Conservation (phyloP, 2,888 invertebrate species). For the Neoscelio sp. region DNA sequence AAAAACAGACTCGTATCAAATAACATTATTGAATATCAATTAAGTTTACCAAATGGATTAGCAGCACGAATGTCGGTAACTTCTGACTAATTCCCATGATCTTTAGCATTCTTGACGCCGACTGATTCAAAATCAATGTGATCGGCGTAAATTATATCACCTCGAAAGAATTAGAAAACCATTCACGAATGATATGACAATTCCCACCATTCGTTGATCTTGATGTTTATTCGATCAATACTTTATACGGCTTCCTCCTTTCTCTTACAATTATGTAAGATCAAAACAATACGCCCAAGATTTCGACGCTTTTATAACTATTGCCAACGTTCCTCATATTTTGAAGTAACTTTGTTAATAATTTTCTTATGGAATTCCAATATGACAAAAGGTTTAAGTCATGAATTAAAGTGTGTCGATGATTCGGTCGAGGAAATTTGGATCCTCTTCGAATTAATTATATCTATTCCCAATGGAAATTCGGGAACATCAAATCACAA, state of each 20-base stretch:
- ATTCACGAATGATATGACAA: conserved; percentile 77
- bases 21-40: conserved; percentile 21
- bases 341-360: no score
- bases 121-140: conserved; percentile 72
- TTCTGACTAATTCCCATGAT: conserved; percentile 70
- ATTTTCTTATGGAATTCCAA: no score
- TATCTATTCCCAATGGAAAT: no score
- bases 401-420: no score
- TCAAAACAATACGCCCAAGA: conserved; percentile 45
- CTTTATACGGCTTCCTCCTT: conserved; percentile 79
- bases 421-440: no score
- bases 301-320: conserved; percentile 32
- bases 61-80: conserved; percentile 68
- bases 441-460: no score
- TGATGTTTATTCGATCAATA: conserved; percentile 67
- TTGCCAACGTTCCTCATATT: no score
- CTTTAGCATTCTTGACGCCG: conserved; percentile 65
- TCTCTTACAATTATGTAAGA: conserved; percentile 78
- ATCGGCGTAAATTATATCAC: conserved; percentile 77
- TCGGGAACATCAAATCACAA: no score
- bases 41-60: conserved; percentile 73
- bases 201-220: conserved; percentile 68
- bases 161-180: conserved; percentile 71
- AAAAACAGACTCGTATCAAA: neutral
- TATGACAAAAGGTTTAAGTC: no score